Conservation (phyloP, 2,888 invertebrate genomes). For the Xestia c-nigrum region DNA sequence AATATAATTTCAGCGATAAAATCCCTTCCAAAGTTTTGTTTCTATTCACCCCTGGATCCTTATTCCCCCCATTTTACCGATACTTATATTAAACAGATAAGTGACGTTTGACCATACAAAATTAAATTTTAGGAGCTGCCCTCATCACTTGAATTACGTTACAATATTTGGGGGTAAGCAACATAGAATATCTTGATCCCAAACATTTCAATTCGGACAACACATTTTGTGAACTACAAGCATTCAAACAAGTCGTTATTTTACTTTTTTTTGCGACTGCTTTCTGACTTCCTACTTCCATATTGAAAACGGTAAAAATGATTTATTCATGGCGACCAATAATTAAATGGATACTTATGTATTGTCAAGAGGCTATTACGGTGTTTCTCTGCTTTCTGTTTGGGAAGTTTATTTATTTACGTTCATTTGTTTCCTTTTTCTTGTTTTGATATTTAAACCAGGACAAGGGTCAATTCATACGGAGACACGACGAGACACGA, state of each 20-base stretch:
- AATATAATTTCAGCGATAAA: too few species aligned
- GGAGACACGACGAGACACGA: too few species aligned
- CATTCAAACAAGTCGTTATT: not conserved
- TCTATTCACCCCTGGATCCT: too few species aligned
- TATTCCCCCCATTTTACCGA: too few species aligned
- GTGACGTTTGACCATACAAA: too few species aligned
- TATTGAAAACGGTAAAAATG: slow-evolving; percentile 28
- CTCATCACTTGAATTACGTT: too few species aligned
- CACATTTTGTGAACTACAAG: not conserved
- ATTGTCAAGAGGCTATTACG: slow-evolving; percentile 35
- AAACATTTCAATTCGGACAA: not conserved
- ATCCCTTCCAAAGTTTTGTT: too few species aligned
- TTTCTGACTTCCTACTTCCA: slow-evolving; percentile 15
- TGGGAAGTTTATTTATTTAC: slow-evolving; percentile 20
- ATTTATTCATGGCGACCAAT: slow-evolving; percentile 48
- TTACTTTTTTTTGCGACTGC: not conserved
- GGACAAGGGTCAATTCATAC: not conserved
- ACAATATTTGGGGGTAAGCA: not conserved
- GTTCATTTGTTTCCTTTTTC: slow-evolving; percentile 13
- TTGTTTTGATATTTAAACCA: slow-evolving; percentile 12
- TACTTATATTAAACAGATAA: too few species aligned
- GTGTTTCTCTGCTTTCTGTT: not conserved
- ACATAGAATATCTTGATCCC: not conserved
- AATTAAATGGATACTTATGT: slow-evolving; percentile 39
- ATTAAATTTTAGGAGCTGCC: too few species aligned